Conservation (phyloP, 2,797 vertebrate genomes). For the Channa striata region DNA sequence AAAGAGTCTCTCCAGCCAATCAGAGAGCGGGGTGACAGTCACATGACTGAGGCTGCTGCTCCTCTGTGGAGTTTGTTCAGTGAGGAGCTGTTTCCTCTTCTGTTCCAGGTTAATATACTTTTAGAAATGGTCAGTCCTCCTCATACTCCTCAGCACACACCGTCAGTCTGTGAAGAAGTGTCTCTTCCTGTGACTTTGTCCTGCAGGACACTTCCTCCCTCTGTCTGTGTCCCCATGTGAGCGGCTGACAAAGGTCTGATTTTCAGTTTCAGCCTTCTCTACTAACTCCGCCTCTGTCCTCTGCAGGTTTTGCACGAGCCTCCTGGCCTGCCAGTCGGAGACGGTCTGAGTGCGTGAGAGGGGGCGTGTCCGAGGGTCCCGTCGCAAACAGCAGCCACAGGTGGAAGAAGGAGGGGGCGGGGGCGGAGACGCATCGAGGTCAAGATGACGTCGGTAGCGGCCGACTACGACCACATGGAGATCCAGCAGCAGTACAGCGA, state of each 20-base stretch:
- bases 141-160: no score
- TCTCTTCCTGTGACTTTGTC: no score
- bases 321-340: constrained; percentile 53
- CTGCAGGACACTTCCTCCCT: no score
- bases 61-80: not conserved
- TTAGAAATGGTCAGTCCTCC: no score
- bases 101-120: no score
- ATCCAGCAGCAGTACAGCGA: constrained; percentile 96
- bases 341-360: constrained; percentile 23
- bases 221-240: no score
- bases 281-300: not conserved
- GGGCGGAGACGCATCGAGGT: constrained; percentile 83
- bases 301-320: constrained; percentile 82
- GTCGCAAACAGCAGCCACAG: constrained; percentile 31
- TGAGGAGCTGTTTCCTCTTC: no score
- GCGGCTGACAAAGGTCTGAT: no score
- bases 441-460: constrained; percentile 94
- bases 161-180: no score
- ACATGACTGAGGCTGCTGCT: no score
- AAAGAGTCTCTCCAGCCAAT: constrained; percentile 46
- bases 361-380: constrained; percentile 9
- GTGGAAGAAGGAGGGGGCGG: constrained; percentile 31
- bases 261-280: not conserved
- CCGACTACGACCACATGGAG: constrained; percentile 95
- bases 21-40: not conserved